Evolutionary conservation across 2,797 vertebrate species (phyloP).

Genomic region (Enoplosus armatus): DNA sequence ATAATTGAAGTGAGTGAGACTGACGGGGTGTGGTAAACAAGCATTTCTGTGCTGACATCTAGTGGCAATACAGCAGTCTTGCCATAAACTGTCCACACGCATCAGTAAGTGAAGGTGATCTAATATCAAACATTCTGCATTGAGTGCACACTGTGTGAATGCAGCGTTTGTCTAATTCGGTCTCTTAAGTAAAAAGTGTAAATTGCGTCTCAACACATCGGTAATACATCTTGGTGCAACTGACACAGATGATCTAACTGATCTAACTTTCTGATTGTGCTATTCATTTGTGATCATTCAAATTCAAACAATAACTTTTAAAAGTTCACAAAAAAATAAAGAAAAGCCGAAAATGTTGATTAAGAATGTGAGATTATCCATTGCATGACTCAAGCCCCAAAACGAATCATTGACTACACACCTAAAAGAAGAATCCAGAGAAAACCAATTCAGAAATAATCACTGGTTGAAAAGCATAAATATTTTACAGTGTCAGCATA

Average conservation of each 20-base stretch:
- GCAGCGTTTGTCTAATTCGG: constrained; percentile 47
- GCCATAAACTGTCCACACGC: constrained; percentile 41
- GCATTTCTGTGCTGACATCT: constrained; percentile 54
- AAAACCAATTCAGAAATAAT: constrained; percentile 81
- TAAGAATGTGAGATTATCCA: constrained; percentile 74
- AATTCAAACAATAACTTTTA: constrained; percentile 58
- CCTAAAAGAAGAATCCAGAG: constrained; percentile 80
- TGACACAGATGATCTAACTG: constrained; percentile 63
- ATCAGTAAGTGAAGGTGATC: constrained; percentile 46
- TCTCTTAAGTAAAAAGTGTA: constrained; percentile 36
- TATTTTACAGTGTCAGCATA: constrained; percentile 87
- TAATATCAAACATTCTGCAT: constrained; percentile 48
- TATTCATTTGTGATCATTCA: constrained; percentile 78
- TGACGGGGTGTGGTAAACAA: constrained; percentile 24
- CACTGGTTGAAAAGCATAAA: constrained; percentile 82
- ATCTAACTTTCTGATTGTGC: constrained; percentile 82
- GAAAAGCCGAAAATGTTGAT: constrained; percentile 68
- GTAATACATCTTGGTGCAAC: constrained; percentile 53
- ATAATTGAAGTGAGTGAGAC: constrained; percentile 27
- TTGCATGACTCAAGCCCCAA: constrained; percentile 80
- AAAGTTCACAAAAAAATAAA: constrained; percentile 63
- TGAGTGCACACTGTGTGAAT: constrained; percentile 52
- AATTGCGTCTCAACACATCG: constrained; percentile 54
- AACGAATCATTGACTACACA: constrained; percentile 84
- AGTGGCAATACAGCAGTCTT: constrained; percentile 42